These are phyloP conservation scores for Sparus aurata DNA, from an alignment of 2,797 vertebrate genomes.

Conservation along the genomic window DNA sequence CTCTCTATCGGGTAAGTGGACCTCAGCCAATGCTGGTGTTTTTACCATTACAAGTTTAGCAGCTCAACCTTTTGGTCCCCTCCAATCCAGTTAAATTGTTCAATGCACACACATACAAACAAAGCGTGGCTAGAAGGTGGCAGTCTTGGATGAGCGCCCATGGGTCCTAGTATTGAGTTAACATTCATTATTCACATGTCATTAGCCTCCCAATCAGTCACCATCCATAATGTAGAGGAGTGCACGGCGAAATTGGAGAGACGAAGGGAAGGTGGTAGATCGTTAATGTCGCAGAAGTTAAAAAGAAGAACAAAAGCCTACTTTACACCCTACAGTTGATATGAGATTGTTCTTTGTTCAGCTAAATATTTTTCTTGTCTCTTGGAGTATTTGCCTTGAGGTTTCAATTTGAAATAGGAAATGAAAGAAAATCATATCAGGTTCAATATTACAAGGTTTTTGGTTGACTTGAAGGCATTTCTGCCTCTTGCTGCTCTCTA, in stretches of 20 bases:
- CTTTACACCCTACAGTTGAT: background rate
- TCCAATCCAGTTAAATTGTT: background rate
- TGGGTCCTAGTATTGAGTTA: slow-evolving; percentile 57
- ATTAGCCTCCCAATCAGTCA: slow-evolving; percentile 60
- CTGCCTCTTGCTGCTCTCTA: background rate
- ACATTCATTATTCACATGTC: slow-evolving; percentile 70
- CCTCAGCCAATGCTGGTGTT: background rate
- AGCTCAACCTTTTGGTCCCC: background rate
- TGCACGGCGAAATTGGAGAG: background rate
- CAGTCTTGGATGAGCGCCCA: slow-evolving; percentile 33
- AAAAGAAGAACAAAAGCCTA: background rate
- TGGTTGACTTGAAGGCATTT: background rate
- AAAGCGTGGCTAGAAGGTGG: slow-evolving; percentile 17
- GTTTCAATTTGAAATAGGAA: background rate
- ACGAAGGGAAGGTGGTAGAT: background rate
- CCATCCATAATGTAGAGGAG: slow-evolving; percentile 56
- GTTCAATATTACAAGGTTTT: background rate
- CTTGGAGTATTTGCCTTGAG: background rate
- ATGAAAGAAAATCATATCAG: slow-evolving; percentile 4
- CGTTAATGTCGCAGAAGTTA: background rate
- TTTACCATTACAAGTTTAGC: background rate
- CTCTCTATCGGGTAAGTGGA: background rate
- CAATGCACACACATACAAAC: slow-evolving; percentile 5
- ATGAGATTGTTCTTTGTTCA: no score
- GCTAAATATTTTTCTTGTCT: background rate